Evolutionary conservation across 2,113 vertebrate species (phyloP).

Genomic region (Solenodon paradoxus): DNA sequence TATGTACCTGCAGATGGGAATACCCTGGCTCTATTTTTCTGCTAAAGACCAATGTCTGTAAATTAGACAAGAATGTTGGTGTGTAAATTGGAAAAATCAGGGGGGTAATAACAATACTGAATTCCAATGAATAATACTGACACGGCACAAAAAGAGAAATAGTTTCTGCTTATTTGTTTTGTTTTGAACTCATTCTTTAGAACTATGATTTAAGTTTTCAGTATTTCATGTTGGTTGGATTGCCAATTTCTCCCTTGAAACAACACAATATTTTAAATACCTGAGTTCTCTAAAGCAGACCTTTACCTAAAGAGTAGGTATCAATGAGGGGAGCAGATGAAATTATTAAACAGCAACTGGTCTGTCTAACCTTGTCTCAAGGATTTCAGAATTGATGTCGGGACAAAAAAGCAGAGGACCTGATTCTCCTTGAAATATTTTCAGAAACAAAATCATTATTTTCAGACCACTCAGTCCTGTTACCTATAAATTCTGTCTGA

Average conservation of each 20-base stretch:
- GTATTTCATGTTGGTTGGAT: background rate
- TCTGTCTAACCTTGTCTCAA: no score
- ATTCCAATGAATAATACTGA: background rate
- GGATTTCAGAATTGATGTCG: background rate
- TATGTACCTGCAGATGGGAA: slow-evolving; percentile 46
- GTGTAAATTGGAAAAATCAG: background rate
- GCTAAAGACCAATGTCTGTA: background rate
- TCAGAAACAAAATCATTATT: background rate
- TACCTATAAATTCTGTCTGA: background rate
- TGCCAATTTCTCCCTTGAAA: background rate
- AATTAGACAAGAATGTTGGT: background rate
- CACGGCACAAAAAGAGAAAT: background rate
- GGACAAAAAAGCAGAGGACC: background rate
- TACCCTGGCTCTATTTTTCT: background rate
- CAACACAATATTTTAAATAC: background rate
- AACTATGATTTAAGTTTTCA: background rate
- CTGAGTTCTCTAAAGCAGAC: background rate
- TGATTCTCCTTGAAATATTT: background rate
- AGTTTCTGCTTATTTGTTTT: background rate
- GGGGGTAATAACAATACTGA: background rate
- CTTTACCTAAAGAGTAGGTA: background rate
- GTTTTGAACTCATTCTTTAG: background rate
- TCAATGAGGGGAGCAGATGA: background rate
- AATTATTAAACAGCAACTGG: no score
- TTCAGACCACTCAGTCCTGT: background rate